These are phyloP conservation scores for Eriosoma lanigerum DNA, from an alignment of 1,140 invertebrate genomes.

Conservation along the genomic window DNA sequence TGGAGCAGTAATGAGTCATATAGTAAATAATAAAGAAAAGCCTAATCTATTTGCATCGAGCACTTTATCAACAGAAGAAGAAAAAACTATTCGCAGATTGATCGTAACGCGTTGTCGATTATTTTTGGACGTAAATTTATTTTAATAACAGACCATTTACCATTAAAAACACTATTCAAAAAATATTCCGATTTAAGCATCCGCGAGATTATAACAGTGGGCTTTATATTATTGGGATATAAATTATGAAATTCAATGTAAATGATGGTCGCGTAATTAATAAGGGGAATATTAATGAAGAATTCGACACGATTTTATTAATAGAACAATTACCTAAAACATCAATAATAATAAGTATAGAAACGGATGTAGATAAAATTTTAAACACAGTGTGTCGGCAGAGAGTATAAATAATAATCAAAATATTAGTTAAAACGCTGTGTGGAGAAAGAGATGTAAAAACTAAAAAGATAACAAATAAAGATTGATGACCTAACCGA, in stretches of 20 bases:
- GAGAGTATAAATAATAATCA: background rate
- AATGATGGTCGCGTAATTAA: background rate
- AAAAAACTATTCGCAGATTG: constrained; percentile 36
- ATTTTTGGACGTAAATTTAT: constrained; percentile 37
- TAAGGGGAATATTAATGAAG: background rate
- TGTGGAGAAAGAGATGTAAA: too few species aligned
- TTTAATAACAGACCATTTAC: constrained; percentile 61
- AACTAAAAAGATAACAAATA: constrained; percentile 57
- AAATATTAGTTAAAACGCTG: too few species aligned
- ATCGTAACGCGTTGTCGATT: constrained; percentile 31
- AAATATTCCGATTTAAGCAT: constrained; percentile 56
- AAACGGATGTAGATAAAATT: background rate
- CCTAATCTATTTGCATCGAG: constrained; percentile 60
- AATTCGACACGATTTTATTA: constrained; percentile 33
- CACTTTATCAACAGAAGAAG: constrained; percentile 50
- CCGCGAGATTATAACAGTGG: constrained; percentile 54
- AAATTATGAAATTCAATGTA: background rate
- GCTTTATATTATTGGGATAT: background rate
- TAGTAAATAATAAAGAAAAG: constrained; percentile 57
- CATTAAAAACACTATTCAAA: constrained; percentile 58
- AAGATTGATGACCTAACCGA: too few species aligned
- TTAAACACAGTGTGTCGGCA: background rate
- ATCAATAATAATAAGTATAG: background rate
- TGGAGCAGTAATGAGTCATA: constrained; percentile 60
- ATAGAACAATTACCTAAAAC: constrained; percentile 34